A percentile compares a stretch with the other conserved stretches of the same genome.
These are phyloP conservation scores for Portunus trituberculatus DNA, from an alignment of 1,140 invertebrate species.

Conservation along the genomic window DNA sequence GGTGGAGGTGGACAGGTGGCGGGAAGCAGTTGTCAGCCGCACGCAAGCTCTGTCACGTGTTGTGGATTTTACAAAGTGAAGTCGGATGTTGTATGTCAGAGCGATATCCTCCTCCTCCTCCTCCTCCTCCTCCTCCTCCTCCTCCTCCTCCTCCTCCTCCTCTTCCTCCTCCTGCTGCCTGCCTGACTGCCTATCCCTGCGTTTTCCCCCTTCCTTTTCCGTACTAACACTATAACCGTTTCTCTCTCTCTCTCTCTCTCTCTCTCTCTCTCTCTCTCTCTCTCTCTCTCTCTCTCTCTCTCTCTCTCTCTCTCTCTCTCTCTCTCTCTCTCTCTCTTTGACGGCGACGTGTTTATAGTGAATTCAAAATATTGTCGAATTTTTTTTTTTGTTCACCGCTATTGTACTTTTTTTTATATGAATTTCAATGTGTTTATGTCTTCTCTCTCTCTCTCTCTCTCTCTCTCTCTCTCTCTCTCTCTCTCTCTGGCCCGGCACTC, in stretches of 20 bases:
- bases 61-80: slow-evolving; percentile 14
- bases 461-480: background rate
- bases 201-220: background rate
- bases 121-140: slow-evolving; percentile 16
- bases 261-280: background rate
- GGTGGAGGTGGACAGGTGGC: background rate
- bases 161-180: background rate
- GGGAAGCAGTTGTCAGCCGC: background rate
- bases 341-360: no score
- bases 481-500: background rate
- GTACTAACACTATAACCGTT: background rate
- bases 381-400: no score
- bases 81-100: background rate
- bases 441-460: background rate
- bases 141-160: slow-evolving; percentile 3
- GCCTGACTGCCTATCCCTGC: background rate
- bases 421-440: background rate
- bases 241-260: background rate
- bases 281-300: background rate
- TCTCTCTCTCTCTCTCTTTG: background rate
- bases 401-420: no score
- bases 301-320: background rate
- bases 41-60: slow-evolving; percentile 9
- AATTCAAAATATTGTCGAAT: no score
- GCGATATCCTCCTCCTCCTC: background rate